Base-by-base conservation (phyloP, 1,140 invertebrate species). In the Lysiphlebus fabarum region DNA sequence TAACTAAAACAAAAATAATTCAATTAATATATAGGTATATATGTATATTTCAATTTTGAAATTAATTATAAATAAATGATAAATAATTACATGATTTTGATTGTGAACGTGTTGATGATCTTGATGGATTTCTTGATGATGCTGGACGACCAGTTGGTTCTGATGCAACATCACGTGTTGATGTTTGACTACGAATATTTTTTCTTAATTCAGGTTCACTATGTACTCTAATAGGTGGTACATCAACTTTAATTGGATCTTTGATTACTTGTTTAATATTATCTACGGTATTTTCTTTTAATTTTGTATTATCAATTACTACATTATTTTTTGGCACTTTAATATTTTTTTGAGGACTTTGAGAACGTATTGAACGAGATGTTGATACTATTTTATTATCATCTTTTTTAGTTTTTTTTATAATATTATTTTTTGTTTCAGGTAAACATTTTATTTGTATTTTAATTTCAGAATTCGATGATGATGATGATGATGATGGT, bases 1-100 rank as follows among this genome's bases (percentile, higher is more conserved):
- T 83, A 70, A 82, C 83, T 85, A 45, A 51, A 75, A 70, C 17
- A 14, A 63, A 40, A 61, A 51, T 14, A n/a, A n/a, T n/a, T n/a
- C n/a, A n/a, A 43, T 47, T 44, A 33, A 37, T 40, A 49, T 1
- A 14, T 11, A 40, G 34, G 38, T 7, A 7, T 47, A 17, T 47
- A 17, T 47, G 11, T 14, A 47, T 47, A 26, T 44, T 50, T 41
- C 26, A 56, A 12, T 51, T 53, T n/a, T 36, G 14, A 14, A 45
- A 53, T 50, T 56, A 49, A 33, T 41, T 34, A 33, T 17, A 54
- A 42, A 38, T 57, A 40, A 33, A 26, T 45, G 12, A 40, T 44
- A 53, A 53, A 36, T 49, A n/a, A 61, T 72, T 67, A 76, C 73
- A 76, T n/a, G 73, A 74, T 53, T 76, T 75, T 5, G 60, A 47